Base-by-base conservation (phyloP, 2,888 invertebrate species). In the Ophion costatus region DNA sequence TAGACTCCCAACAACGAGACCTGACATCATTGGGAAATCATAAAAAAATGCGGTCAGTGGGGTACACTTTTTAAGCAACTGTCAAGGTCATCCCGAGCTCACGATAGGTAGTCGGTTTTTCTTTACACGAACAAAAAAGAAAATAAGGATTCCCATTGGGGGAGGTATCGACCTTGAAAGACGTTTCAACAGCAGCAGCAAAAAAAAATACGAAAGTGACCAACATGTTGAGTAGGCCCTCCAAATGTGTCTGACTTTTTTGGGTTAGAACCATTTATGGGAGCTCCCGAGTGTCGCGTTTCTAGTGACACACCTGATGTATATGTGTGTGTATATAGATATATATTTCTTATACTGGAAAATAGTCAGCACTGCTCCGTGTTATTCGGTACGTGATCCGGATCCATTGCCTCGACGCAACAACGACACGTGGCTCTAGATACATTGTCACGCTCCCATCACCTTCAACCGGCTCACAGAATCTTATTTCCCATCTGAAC, bases 351-450 rank as follows among this genome's bases (percentile, higher is more conserved):
- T 9, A 11, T 45, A 9, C 1, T 42, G 14, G 66, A 87, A 88
- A 89, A 88, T 87, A 86, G 69, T 74, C 29, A 61, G 59, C 80
- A 75, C 69, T 70, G 73, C 56, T 4, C 70, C 71, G 85, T 84
- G 87, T 89, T 87, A 88, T 90, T 88, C 81, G 85, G 79, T 83
- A 90, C 88, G 88, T 88, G 90, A 84, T 71, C 71, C 57, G 87
- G 89, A 89, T 91, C 87, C 78, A 83, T 70, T 74, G 56, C 76
- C 67, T 83, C 78, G 90, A 89, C 90, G 88, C 80, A 88, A 77
- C 76, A 85, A 80, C 82, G 51, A 45, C 45, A 69, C 79, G 83
- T 83, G 82, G 70, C 79, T 29, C 29, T 29, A 29, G 63, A 63
- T 14, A 75, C 20, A 79, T 69, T 38, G 69, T 83, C 56, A 11